Evolutionary conservation across 2,797 vertebrate species (phyloP), one percentile per base, ranked within the genome.

Genomic region (Fundulus diaphanus): DNA sequence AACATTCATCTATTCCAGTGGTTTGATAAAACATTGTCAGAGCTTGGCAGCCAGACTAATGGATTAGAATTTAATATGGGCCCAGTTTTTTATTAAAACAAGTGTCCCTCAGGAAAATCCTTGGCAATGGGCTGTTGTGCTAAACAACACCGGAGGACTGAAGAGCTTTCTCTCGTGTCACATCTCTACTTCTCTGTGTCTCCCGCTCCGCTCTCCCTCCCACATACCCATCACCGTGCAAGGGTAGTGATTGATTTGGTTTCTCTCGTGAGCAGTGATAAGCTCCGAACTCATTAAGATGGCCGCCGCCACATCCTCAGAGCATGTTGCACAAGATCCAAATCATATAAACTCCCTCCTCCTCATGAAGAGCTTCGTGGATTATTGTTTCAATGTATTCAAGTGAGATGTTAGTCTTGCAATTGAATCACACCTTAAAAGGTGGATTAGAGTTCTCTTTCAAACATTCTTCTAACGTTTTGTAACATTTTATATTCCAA

Each of bases 51-150:
- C 76, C 83, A 44, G 72, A 46, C 88, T 93, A 94, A 95, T 95
- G 92, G 92, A 93, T 95, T 93, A 87, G 88, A 94, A 92, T 93
- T 93, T 90, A 90, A 93, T 92, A 90, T 85, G 86, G 77, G 81
- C 73, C 76, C 86, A 68, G 78, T 88, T 90, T 92, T n/a, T 91
- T 90, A 94, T 93, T 93, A 94, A 94, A 94, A 92, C 91, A 90
- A 91, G 90, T 86, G 88, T 92, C 91, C 91, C 92, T 88, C 83
- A 83, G 92, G 93, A 92, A 89, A 92, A 91, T 86, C 85, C 86
- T 92, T 92, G 88, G 90, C 90, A 90, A 81, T 70, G 76, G 73
- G 40, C 73, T 88, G 84, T 84, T 84, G 78, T 78, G 87, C 89
- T 90, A 92, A 92, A 93, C 90, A 92, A 91, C 72, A 76, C 78